Conservation (phyloP, 2,113 vertebrate genomes). For the Suncus etruscus region DNA sequence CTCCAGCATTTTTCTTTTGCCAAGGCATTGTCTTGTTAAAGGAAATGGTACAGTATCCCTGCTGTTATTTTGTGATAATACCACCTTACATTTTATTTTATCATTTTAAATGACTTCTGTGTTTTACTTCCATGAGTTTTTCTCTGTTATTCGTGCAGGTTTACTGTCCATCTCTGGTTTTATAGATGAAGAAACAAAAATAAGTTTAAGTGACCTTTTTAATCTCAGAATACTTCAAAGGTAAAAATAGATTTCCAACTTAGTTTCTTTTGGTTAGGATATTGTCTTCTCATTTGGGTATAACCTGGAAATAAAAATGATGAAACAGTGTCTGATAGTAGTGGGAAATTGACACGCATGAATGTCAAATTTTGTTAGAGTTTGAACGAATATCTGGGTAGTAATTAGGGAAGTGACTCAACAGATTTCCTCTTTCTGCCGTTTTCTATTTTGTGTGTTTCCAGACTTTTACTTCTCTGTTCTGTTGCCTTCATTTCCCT, state of each 20-base stretch:
- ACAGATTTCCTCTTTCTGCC: neutral
- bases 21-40: neutral
- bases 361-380: neutral
- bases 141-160: neutral
- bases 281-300: neutral
- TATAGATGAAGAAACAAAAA: neutral
- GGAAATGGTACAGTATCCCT: neutral
- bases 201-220: slow-evolving; percentile 29
- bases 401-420: neutral
- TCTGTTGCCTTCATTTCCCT: neutral
- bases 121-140: neutral
- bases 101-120: neutral
- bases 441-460: neutral
- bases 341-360: neutral
- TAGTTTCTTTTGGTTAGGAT: neutral
- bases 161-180: neutral
- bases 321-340: neutral
- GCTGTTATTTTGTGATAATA: neutral
- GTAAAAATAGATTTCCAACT: neutral
- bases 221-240: neutral
- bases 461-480: neutral
- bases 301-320: neutral
- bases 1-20: neutral
- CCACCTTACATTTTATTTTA: neutral
- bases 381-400: neutral